A percentile compares a stretch with the other conserved stretches of the same genome.
phyloP scores from a whole-genome alignment of 2,113 vertebrate species.

The Eretmochelys imbricata region DNA sequence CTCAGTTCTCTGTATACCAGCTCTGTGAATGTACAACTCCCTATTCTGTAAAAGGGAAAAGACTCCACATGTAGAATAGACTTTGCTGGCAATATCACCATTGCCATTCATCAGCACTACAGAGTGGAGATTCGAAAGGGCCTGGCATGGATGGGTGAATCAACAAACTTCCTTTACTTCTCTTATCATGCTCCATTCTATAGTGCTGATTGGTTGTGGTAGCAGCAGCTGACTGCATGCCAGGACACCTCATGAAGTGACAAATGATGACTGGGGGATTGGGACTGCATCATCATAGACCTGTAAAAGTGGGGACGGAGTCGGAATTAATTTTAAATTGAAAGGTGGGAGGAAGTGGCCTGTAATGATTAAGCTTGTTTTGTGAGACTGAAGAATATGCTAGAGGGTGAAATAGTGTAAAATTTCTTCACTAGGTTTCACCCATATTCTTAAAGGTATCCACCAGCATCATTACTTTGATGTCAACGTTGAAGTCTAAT shows the following conservation, averaged over 20 bases:
- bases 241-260: slow-evolving; percentile 31
- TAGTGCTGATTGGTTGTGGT: neutral
- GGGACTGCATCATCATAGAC: neutral
- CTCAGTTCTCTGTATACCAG: neutral
- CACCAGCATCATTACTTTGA: accelerated
- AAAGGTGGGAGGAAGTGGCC: neutral
- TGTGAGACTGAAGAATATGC: neutral
- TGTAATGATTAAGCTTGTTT: neutral
- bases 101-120: neutral
- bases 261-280: neutral
- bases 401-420: neutral
- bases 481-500: neutral
- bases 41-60: neutral
- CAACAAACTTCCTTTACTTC: neutral
- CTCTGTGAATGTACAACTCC: neutral
- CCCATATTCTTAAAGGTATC: neutral
- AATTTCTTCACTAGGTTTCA: neutral
- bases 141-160: neutral
- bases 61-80: neutral
- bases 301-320: neutral
- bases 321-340: slow-evolving; percentile 22
- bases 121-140: neutral
- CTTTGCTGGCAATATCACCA: neutral
- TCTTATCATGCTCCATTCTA: neutral
- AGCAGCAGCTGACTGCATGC: slow-evolving; percentile 20